A percentile compares a stretch with the other conserved stretches of the same genome.
Conservation (phyloP, 2,888 invertebrate genomes). For the Venusia cambrica region DNA sequence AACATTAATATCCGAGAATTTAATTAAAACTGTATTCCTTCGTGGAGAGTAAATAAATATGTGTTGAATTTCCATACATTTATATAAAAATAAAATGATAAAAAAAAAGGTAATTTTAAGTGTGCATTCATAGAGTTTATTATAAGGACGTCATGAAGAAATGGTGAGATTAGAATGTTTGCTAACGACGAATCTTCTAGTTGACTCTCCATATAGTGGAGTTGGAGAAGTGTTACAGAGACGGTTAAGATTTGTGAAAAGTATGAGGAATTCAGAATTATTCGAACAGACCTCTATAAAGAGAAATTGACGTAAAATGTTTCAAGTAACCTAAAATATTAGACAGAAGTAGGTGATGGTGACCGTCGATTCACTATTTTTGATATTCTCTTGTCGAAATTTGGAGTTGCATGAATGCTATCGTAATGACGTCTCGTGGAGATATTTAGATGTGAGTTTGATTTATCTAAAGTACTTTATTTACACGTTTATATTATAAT, state of each 20-base stretch:
- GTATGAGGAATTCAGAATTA: conserved; percentile 49
- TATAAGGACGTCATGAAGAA: conserved; percentile 1
- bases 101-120: conserved; percentile 15
- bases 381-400: conserved; percentile 81
- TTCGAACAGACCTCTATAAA: conserved; percentile 60
- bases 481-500: conserved; percentile 67
- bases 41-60: too few relatives aligned
- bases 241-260: conserved; percentile 21
- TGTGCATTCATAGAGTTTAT: conserved; percentile 2
- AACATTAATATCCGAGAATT: too few relatives aligned
- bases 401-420: conserved; percentile 70
- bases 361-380: conserved; percentile 78
- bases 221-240: conserved; percentile 16
- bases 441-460: conserved; percentile 62
- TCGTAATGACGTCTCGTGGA: conserved; percentile 55
- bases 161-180: conserved; percentile 10
- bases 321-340: conserved; percentile 70
- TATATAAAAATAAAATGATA: conserved; percentile 8
- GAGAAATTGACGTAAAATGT: conserved; percentile 58
- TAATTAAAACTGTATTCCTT: too few relatives aligned
- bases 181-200: conserved; percentile 9
- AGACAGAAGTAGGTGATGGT: conserved; percentile 67
- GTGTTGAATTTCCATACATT: conserved; percentile 2
- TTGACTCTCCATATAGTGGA: conserved; percentile 2
- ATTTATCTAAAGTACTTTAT: conserved; percentile 75